phyloP scores from a whole-genome alignment of 2,797 vertebrate species.

The Gambelia wislizenii region DNA sequence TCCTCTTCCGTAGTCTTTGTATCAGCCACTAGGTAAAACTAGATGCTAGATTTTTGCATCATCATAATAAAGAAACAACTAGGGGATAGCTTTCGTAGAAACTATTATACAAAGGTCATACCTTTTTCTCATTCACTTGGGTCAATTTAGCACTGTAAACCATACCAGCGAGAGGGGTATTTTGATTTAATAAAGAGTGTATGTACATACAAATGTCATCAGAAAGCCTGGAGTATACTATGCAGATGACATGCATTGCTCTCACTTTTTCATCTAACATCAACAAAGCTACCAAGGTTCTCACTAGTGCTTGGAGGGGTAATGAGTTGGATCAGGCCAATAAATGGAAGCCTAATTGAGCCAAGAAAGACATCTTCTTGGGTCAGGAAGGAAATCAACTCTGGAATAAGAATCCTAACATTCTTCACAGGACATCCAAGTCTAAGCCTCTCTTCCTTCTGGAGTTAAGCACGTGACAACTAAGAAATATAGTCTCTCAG shows the following conservation, averaged over 20 bases:
- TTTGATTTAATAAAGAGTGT: not conserved
- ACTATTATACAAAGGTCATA: not conserved
- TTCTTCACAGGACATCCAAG: not conserved
- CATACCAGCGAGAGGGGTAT: not conserved
- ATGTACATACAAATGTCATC: no score
- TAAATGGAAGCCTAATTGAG: not conserved
- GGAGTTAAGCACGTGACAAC: not conserved
- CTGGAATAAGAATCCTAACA: not conserved
- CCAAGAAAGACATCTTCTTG: not conserved
- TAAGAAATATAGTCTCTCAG: not conserved
- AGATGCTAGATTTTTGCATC: not conserved
- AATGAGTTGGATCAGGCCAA: not conserved
- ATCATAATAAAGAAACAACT: not conserved
- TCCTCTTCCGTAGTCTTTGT: not conserved
- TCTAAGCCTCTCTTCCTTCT: not conserved
- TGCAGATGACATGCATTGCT: not conserved
- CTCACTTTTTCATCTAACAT: not conserved
- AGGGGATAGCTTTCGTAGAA: not conserved
- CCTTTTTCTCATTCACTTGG: not conserved
- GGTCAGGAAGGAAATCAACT: not conserved
- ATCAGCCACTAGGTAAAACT: not conserved
- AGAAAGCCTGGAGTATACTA: no score
- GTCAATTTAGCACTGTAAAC: not conserved
- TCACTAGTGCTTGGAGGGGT: not conserved
- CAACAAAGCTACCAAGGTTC: not conserved